Percentiles rank a stretch among this genome's conserved stretches.
Conservation (phyloP, 2,888 invertebrate genomes). For the Ophioninae sp. region DNA sequence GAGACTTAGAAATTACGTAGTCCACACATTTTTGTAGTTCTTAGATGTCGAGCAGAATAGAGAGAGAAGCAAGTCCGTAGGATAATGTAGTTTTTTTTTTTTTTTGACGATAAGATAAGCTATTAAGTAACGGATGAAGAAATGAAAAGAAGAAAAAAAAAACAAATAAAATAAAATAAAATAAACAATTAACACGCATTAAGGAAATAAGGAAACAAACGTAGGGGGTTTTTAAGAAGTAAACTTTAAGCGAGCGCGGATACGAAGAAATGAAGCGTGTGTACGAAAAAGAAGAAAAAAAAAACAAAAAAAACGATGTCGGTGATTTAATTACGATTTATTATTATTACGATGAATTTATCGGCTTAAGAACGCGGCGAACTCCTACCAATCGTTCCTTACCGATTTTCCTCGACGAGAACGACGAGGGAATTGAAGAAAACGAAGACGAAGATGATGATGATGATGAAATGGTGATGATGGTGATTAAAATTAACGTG, state of each 20-base stretch:
- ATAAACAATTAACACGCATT: constrained; percentile 64
- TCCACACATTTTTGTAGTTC: constrained; percentile 60
- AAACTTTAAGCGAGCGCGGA: constrained; percentile 54
- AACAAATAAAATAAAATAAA: constrained; percentile 20
- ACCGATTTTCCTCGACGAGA: constrained; percentile 31
- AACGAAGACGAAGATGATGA: constrained; percentile 58
- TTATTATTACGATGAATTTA: constrained; percentile 69
- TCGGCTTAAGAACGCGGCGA: constrained; percentile 74
- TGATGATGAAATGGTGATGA: constrained; percentile 46
- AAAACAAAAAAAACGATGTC: neutral
- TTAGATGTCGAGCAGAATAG: constrained; percentile 52
- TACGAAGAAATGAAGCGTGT: constrained; percentile 25
- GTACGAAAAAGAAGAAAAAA: neutral
- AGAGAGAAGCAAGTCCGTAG: constrained; percentile 55
- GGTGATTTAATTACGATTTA: constrained; percentile 35
- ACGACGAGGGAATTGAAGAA: constrained; percentile 54
- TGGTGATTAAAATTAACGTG: constrained; percentile 55
- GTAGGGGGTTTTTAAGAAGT: constrained; percentile 77
- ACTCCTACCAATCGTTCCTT: constrained; percentile 53
- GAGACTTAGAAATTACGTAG: constrained; percentile 56
- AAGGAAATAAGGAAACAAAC: constrained; percentile 66
- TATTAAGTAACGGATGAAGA: constrained; percentile 46
- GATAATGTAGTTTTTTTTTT: constrained; percentile 59
- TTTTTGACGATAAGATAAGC: constrained; percentile 60
- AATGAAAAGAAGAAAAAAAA: constrained; percentile 42